These are phyloP conservation scores for Eudyptes chrysolophus DNA, from an alignment of 2,113 vertebrate species.

Conservation along the genomic window DNA sequence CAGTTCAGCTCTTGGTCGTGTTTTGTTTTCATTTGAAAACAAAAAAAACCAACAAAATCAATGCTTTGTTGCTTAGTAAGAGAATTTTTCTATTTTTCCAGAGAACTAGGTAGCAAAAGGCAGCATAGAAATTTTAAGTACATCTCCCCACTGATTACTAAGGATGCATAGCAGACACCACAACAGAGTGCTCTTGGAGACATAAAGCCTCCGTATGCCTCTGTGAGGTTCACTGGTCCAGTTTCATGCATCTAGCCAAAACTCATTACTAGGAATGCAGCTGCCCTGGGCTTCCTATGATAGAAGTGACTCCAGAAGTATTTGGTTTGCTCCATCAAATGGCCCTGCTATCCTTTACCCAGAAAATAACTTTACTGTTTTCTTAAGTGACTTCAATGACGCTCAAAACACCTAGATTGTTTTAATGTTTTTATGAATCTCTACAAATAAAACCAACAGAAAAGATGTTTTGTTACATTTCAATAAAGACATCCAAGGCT, in stretches of 20 bases:
- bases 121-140: not conserved
- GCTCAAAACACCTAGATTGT: not conserved
- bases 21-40: not conserved
- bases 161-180: not conserved
- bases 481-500: not conserved
- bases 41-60: not conserved
- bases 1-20: not conserved
- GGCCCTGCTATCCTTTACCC: not conserved
- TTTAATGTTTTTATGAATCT: not conserved
- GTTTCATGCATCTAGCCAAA: not conserved
- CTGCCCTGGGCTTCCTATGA: not conserved
- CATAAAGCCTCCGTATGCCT: not conserved
- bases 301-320: not conserved
- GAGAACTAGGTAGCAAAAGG: not conserved
- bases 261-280: not conserved
- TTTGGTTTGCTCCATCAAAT: not conserved
- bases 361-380: not conserved
- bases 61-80: not conserved
- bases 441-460: not conserved
- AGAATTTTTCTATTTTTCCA: not conserved
- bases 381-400: not conserved
- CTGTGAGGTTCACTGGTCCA: not conserved
- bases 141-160: not conserved
- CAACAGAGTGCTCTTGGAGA: not conserved
- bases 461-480: not conserved